Conservation (phyloP, 2,888 invertebrate species). For the Melangyna quadrimaculata region DNA sequence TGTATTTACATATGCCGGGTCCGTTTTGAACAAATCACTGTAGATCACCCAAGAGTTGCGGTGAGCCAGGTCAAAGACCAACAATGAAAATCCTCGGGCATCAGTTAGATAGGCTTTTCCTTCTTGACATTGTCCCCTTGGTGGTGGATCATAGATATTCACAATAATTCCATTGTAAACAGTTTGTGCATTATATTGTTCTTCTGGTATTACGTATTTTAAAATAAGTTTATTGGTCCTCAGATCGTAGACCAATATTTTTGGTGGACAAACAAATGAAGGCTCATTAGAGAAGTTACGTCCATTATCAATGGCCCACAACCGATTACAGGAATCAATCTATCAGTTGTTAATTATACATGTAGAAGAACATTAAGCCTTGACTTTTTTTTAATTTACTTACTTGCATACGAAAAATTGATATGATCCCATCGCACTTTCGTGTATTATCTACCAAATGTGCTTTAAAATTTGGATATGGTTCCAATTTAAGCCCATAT, state of each 20-base stretch:
- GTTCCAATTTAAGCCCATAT: constrained; percentile 29
- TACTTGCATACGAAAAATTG: constrained; percentile 57
- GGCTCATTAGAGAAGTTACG: constrained; percentile 20
- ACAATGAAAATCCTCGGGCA: constrained; percentile 83
- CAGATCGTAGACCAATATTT: constrained; percentile 42
- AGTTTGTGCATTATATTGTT: constrained; percentile 41
- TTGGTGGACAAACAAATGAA: constrained; percentile 39
- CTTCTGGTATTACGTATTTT: constrained; percentile 35
- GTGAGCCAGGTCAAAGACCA: constrained; percentile 30
- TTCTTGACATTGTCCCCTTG: constrained; percentile 81
- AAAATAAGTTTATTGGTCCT: constrained; percentile 25
- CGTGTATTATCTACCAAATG: constrained; percentile 16
- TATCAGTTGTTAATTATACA: too few species aligned
- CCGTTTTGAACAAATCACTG: constrained; percentile 33
- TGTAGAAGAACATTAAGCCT: too few species aligned
- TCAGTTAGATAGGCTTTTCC: constrained; percentile 86
- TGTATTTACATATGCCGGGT: constrained; percentile 26
- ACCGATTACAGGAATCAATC: constrained; percentile 47
- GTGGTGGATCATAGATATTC: constrained; percentile 82
- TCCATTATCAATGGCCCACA: constrained; percentile 56
- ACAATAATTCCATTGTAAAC: constrained; percentile 52
- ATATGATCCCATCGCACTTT: constrained; percentile 34
- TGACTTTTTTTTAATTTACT: too few species aligned
- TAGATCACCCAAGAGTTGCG: constrained; percentile 39
- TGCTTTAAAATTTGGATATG: constrained; percentile 45